Base-by-base conservation (phyloP, 2,888 invertebrate genomes). In the Hirudinaria manillensis region DNA sequence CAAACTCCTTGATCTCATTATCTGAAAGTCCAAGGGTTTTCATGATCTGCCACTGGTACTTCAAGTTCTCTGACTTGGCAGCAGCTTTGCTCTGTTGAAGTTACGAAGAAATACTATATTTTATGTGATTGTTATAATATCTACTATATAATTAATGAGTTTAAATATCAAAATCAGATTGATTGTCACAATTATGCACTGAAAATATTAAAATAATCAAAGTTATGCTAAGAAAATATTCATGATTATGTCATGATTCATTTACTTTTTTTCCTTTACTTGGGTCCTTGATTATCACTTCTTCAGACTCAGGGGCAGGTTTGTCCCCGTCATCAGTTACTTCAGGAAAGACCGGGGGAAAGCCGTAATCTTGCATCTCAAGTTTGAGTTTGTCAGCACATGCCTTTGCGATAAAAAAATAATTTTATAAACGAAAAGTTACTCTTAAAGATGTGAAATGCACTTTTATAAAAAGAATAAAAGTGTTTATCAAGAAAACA, bases 41-140 rank as follows among this genome's bases (percentile, higher is more conserved):
- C 99, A 99, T 99, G 75, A 99, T 99, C 86, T 98, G 92, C 98
- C 98, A 99, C 83, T 99, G 99, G 85, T 92, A 99, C 85, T 95
- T 97, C 0, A 91, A 90, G 3, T 88, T 84, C 0, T 92, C 94
- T 2, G 92, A 87, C 87, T 99, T 99, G 0, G 99, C 97, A 0
- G 91, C 90, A 2, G 93, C 93, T 88, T 99, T 99, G 83, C 95
- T 96, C 90, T 93, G 84, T 61, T 45, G 61, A 29, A 34, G 21
- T 21, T 21, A 61, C n/a, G 13, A 61, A 19, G 13, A 61, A 61
- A 27, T 61, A 61, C 10, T 29, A 7, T 13, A 27, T 24, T n/a
- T 27, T 16, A 53, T 53, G 21, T 53, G 53, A 53, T 53, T 16
- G 21, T 16, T 53, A 53, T 53, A 53, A 13, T 21, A 53, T 53